Percentiles rank a stretch among this genome's conserved stretches.
phyloP scores from a whole-genome alignment of 2,888 invertebrate species.

The Temnothorax rugatulus region DNA sequence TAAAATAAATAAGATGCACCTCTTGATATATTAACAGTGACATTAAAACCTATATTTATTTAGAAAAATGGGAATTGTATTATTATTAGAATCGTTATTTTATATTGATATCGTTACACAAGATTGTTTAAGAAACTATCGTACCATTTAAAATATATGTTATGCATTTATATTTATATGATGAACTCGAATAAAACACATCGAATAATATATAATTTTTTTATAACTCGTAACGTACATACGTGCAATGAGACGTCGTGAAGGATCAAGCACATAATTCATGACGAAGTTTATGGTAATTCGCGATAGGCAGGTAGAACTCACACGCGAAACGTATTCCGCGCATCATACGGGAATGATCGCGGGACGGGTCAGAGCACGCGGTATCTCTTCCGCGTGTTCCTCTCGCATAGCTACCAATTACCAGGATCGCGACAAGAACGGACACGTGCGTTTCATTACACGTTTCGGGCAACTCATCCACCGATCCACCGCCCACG shows the following conservation, averaged over 20 bases:
- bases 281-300: constrained; percentile 1
- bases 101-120: neutral
- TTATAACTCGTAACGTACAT: neutral
- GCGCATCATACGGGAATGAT: neutral
- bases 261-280: neutral
- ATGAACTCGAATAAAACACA: neutral
- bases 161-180: neutral
- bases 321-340: neutral
- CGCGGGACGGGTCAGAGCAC: neutral
- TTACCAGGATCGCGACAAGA: constrained; percentile 13
- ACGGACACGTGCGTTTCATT: constrained; percentile 33
- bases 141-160: neutral
- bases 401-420: constrained; percentile 29
- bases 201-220: neutral
- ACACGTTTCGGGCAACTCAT: constrained; percentile 16
- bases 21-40: neutral
- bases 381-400: neutral
- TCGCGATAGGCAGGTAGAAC: neutral
- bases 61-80: neutral
- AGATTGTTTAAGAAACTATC: neutral
- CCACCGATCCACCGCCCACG: neutral
- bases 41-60: neutral
- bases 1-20: neutral
- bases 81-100: neutral
- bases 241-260: neutral